These are phyloP conservation scores for Sycophaga agraensis DNA, from an alignment of 1,140 invertebrate species.

Conservation along the genomic window DNA sequence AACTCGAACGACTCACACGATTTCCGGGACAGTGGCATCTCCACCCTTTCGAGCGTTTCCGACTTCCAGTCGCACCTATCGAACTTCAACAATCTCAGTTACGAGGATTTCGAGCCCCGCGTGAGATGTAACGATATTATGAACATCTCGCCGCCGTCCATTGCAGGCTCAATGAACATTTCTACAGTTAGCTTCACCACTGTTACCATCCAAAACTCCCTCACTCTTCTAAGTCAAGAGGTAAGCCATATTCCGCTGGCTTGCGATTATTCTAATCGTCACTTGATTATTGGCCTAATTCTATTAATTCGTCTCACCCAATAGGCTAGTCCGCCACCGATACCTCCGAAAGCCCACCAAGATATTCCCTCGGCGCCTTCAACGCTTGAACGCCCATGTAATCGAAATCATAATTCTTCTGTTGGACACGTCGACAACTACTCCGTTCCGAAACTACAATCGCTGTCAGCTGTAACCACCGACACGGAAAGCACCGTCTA, in stretches of 20 bases:
- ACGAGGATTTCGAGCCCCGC: conserved; percentile 62
- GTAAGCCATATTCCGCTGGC: no score
- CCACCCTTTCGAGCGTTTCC: conserved; percentile 54
- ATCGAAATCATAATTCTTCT: conserved; percentile 39
- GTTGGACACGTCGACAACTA: conserved; percentile 57
- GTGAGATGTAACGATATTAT: conserved; percentile 52
- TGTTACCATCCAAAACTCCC: conserved; percentile 50
- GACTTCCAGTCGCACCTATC: conserved; percentile 57
- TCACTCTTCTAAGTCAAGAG: conserved; percentile 51
- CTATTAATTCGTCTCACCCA: no score
- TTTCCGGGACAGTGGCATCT: conserved; percentile 61
- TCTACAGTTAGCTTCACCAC: conserved; percentile 47
- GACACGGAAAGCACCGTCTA: conserved; percentile 53
- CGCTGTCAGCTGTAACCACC: conserved; percentile 49
- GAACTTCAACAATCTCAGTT: conserved; percentile 61
- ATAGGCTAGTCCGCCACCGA: conserved; percentile 60
- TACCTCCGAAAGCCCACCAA: conserved; percentile 60
- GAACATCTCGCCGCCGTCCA: conserved; percentile 55
- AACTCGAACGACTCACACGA: conserved; percentile 52
- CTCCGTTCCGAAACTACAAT: conserved; percentile 60
- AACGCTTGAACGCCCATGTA: conserved; percentile 46
- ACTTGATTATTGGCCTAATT: no score
- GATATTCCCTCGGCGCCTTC: conserved; percentile 52
- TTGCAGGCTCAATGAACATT: conserved; percentile 48
- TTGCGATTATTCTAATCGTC: background rate